Evolutionary conservation across 92 coral and sea anemone species (phyloP), one percentile per base, ranked within the genome.

Genomic region (Parazoanthus atlanticus): DNA sequence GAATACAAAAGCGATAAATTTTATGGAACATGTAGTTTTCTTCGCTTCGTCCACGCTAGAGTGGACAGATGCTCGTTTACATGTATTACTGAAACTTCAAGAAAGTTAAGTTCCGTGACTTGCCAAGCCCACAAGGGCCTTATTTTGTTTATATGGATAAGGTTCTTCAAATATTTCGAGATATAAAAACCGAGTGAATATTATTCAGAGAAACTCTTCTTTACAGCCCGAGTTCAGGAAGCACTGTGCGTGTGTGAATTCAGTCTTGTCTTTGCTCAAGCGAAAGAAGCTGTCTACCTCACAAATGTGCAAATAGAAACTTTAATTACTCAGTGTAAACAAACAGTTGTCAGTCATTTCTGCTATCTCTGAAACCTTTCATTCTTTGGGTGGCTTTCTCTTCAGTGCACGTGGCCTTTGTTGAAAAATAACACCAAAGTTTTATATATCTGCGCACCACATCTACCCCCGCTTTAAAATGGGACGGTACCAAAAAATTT

Each of bases 41-140:
- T 31, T 80, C n/a, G 43, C 16, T 15, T 6, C 5, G 7, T 9
- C 34, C 84, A 54, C 64, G 69, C 83, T 52, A 32, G 71, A 56
- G 29, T 30, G 36, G 12, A 67, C 28, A 54, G 70, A 52, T 29
- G 47, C 84, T 31, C 28, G 16, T 31, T 54, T 79, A 36, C 54
- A 79, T 79, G 30, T 8, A 46, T 46, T 0, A 7, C 12, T 36
- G 38, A 36, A 36, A 47, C 23, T 76, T 47, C 28, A 28, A 21
- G 31, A 28, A 28, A 25, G 40, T 78, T 47, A 52, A 26, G 70
- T 79, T 79, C 43, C 84, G 84, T 79, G 84, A 79, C 84, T 30
- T 54, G 84, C 41, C 69, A 79, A 79, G 67, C 84, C 84, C 83
- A 29, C 67, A 52, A 2, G 19, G 58, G 19, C 10, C 17, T 49